A percentile compares a stretch with the other conserved stretches of the same genome.
Conservation (phyloP, 2,113 vertebrate genomes). For the Pedetes capensis region DNA sequence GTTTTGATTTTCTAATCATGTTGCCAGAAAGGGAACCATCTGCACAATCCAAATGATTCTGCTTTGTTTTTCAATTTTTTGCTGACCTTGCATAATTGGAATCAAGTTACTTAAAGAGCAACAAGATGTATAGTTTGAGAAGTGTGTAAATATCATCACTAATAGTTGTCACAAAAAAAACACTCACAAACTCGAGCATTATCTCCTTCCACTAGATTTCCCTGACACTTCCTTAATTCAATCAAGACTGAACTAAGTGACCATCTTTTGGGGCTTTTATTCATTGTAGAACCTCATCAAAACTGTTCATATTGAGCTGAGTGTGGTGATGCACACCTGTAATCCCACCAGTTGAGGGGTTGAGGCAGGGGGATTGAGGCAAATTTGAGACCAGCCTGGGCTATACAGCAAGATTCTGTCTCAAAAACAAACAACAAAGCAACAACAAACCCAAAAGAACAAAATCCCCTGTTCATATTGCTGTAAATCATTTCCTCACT, state of each 20-base stretch:
- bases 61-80: background rate
- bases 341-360: no score
- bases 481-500: background rate
- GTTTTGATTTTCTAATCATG: background rate
- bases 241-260: background rate
- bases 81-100: background rate
- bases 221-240: background rate
- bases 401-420: no score
- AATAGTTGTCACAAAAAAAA: background rate
- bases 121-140: background rate
- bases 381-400: no score
- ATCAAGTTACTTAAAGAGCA: conserved; percentile 3
- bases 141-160: background rate
- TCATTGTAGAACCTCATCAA: background rate
- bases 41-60: background rate
- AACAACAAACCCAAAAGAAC: no score
- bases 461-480: no score
- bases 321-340: no score
- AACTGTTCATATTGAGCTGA: background rate
- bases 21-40: background rate
- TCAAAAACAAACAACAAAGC: no score
- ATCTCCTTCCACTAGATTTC: background rate
- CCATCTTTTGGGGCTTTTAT: background rate
- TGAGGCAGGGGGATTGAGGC: no score
- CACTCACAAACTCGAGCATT: background rate